Evolutionary conservation across 2,888 invertebrate genomes (phyloP), one percentile per base, ranked within the genome.

Genomic region (Fragum fragum): DNA sequence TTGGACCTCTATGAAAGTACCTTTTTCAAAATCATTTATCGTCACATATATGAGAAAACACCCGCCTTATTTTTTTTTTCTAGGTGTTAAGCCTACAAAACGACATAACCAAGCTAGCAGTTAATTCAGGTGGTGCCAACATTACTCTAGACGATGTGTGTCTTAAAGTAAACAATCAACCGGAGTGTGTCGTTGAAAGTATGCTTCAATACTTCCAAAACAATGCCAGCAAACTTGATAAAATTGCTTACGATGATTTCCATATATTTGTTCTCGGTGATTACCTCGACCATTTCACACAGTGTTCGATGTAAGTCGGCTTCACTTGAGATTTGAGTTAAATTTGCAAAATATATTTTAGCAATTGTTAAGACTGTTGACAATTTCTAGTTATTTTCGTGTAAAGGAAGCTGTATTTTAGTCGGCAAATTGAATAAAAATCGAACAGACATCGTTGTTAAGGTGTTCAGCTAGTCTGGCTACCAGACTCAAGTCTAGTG

Each of bases 181-280:
- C 95, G 0, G 95, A 97, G 89, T 99, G 99, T 95, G 96, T 97
- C 14, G 96, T 99, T 11, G 97, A 98, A 95, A 98, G 98, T 79
- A 95, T 98, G 47, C 97, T 98, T 96, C 98, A 99, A 59, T 99
- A 98, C 95, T 99, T 96, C 95, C 96, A 97, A 85, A 93, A 94
- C 73, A 87, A 83, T 57, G 83, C 77, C 26, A 61, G 80, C 0
- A 89, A 84, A 5, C 76, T 93, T 21, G 90, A 93, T 72, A 85
- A 87, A 39, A 70, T 74, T 0, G 83, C 55, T 0, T 82, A 16
- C 32, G 91, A 91, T 52, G 52, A 61, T 9, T 86, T 32, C 29
- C 85, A 82, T 0, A 90, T 92, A 71, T 88, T 81, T 61, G 71
- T 74, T 6, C 2, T 9, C 96, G 92, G 91, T 23, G 92, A 96